Percentiles rank a stretch among this genome's conserved stretches.
These are phyloP conservation scores for Triplophysa rosa DNA, from an alignment of 2,113 vertebrate species.

Conservation along the genomic window DNA sequence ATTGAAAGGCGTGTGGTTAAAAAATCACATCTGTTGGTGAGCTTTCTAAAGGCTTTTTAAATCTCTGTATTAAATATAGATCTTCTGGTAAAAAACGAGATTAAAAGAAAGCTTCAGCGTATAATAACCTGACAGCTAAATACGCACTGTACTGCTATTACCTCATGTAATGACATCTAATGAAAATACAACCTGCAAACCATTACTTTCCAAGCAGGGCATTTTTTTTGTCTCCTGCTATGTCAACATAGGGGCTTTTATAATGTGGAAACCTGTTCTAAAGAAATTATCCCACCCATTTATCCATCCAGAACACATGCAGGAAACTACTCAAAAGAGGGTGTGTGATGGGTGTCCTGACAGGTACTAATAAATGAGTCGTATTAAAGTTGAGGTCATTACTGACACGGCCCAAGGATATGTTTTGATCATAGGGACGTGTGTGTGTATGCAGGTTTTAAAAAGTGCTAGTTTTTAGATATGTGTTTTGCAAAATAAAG, in stretches of 20 bases:
- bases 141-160: slow-evolving; percentile 67
- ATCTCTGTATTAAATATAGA: slow-evolving; percentile 13
- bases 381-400: slow-evolving; percentile 48
- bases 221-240: slow-evolving; percentile 60
- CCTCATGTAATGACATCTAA: slow-evolving; percentile 73
- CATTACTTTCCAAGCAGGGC: slow-evolving; percentile 65
- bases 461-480: background rate
- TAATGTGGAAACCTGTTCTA: slow-evolving; percentile 46
- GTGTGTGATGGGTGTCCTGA: slow-evolving; percentile 54
- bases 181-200: slow-evolving; percentile 71
- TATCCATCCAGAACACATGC: slow-evolving; percentile 49
- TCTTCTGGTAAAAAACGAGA: background rate
- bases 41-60: background rate
- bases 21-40: background rate
- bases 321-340: slow-evolving; percentile 46
- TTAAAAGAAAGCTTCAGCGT: slow-evolving; percentile 15
- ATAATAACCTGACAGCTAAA: slow-evolving; percentile 66
- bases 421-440: slow-evolving; percentile 42
- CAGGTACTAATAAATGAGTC: slow-evolving; percentile 37
- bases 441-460: background rate
- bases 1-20: background rate
- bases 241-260: slow-evolving; percentile 52
- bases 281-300: slow-evolving; percentile 55
- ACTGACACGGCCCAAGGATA: slow-evolving; percentile 22
- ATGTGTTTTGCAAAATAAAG: slow-evolving; percentile 41